A percentile compares a stretch with the other conserved stretches of the same genome.
Evolutionary conservation across 2,113 vertebrate genomes (phyloP).

Genomic region (Trogon melanurus): DNA sequence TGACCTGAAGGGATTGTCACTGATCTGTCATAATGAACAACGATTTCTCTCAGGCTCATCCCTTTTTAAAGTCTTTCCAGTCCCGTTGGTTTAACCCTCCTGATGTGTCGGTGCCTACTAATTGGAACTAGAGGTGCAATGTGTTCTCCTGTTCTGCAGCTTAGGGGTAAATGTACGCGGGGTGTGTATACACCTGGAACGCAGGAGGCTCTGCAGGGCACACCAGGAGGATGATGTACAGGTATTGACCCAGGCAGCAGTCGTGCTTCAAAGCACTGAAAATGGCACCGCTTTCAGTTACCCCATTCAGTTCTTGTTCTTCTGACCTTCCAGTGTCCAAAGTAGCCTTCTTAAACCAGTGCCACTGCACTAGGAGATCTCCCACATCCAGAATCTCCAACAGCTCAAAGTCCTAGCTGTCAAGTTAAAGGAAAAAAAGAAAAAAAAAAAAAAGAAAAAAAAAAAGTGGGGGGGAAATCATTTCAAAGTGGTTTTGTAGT

Average conservation of each 20-base stretch:
- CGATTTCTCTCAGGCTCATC: conserved; percentile 53
- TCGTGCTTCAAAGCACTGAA: conserved; percentile 1
- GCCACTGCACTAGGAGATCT: conserved; percentile 56
- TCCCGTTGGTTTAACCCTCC: conserved; percentile 53
- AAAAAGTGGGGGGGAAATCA: neutral
- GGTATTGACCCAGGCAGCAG: conserved; percentile 23
- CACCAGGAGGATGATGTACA: conserved; percentile 31
- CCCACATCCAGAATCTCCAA: conserved; percentile 28
- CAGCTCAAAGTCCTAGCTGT: conserved; percentile 58
- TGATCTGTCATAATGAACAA: conserved; percentile 39
- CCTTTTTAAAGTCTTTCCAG: conserved; percentile 52
- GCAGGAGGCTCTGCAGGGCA: conserved; percentile 25
- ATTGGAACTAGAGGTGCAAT: conserved; percentile 29
- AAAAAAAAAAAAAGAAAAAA: neutral
- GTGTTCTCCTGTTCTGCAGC: conserved; percentile 6
- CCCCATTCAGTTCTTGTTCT: conserved; percentile 8
- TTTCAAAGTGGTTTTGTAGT: conserved; percentile 74
- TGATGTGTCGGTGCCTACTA: conserved; percentile 37
- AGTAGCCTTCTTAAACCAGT: conserved; percentile 66
- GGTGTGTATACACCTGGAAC: neutral
- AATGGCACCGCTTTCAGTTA: conserved; percentile 27
- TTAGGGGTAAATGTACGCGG: neutral
- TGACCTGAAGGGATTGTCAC: conserved; percentile 43
- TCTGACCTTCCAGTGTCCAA: conserved; percentile 55
- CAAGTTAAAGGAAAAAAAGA: neutral